phyloP scores from a whole-genome alignment of 2,888 invertebrate genomes.

The Harpagoxenus sublaevis region DNA sequence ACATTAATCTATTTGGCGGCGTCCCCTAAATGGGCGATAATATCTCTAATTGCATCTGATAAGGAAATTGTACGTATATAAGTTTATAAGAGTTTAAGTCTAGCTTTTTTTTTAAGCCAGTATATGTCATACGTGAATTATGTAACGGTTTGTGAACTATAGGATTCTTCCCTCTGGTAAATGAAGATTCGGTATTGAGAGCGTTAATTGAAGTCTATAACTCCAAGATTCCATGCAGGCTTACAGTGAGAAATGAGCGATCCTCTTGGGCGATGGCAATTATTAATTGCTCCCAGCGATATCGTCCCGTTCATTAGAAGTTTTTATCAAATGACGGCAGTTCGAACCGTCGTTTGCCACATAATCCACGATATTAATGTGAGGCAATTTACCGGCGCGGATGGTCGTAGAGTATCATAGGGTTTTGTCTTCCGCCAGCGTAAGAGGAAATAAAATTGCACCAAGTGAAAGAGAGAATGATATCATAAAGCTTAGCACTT shows the following conservation, averaged over 20 bases:
- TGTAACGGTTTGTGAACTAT: neutral
- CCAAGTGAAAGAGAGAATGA: neutral
- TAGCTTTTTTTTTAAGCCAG: neutral
- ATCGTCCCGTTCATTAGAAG: slow-evolving; percentile 47
- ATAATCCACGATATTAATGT: slow-evolving; percentile 54
- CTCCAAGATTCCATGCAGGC: slow-evolving; percentile 25
- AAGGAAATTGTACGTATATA: neutral
- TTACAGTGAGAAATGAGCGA: slow-evolving; percentile 52
- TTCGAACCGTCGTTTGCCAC: slow-evolving; percentile 49
- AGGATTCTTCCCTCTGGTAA: neutral
- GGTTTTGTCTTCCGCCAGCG: slow-evolving; percentile 31
- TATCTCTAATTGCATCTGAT: slow-evolving; percentile 17
- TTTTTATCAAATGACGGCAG: slow-evolving; percentile 50
- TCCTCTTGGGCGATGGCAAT: slow-evolving; percentile 26
- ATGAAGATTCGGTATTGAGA: slow-evolving; percentile 2
- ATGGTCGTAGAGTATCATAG: slow-evolving; percentile 20
- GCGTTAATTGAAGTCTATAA: slow-evolving; percentile 47
- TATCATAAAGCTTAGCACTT: slow-evolving; percentile 14
- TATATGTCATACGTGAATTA: neutral
- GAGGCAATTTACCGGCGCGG: slow-evolving; percentile 19
- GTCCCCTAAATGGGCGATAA: neutral
- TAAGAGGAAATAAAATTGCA: slow-evolving; percentile 26
- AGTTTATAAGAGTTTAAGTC: neutral
- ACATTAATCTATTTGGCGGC: slow-evolving; percentile 3
- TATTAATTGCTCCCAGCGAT: slow-evolving; percentile 46